These are phyloP conservation scores for Rhabdomys pumilio DNA, from an alignment of 2,797 vertebrate genomes.

Conservation along the genomic window DNA sequence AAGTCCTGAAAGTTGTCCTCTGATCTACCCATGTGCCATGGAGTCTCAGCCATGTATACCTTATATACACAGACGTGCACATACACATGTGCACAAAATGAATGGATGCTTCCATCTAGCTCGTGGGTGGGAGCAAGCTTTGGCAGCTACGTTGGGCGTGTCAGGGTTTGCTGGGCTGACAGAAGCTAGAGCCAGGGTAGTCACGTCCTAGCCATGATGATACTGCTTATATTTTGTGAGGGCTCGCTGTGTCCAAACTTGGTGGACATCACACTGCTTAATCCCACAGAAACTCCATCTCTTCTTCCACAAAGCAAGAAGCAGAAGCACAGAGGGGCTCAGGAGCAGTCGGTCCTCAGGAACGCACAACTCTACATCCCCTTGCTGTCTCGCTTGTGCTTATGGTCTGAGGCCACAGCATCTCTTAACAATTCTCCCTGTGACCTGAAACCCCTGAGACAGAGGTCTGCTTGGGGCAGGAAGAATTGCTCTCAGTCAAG, in stretches of 20 bases:
- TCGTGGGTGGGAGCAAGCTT: background rate
- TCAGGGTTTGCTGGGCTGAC: background rate
- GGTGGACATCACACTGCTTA: background rate
- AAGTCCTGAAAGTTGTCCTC: background rate
- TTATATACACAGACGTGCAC: too few relatives aligned
- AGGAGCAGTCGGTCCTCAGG: background rate
- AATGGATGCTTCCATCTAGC: background rate
- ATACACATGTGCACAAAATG: background rate
- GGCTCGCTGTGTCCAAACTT: background rate
- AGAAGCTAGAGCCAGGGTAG: background rate
- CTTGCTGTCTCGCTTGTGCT: too few relatives aligned
- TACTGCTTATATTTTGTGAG: background rate
- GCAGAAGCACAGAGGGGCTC: background rate
- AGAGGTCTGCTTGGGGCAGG: background rate
- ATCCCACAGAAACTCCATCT: background rate
- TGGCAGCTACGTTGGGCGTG: background rate
- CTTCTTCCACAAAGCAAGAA: background rate
- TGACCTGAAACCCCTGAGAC: background rate
- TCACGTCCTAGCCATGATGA: background rate
- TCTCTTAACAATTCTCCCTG: background rate
- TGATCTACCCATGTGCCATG: background rate
- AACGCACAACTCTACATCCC: background rate
- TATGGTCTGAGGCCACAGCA: background rate
- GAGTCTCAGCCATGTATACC: too few relatives aligned
- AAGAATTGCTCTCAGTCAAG: background rate